Evolutionary conservation across 1,140 invertebrate species (phyloP).

Genomic region (Homalodisca vitripennis): DNA sequence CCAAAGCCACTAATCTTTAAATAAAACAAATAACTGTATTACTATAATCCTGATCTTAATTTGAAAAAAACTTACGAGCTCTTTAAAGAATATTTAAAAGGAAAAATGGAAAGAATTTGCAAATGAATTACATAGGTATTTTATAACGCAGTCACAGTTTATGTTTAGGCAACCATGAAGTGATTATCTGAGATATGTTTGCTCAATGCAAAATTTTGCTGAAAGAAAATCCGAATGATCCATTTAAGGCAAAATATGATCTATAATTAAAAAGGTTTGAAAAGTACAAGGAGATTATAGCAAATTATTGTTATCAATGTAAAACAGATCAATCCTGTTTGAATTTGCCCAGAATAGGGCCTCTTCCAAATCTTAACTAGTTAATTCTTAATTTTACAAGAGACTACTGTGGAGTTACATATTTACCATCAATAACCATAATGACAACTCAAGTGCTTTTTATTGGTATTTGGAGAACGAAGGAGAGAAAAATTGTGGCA

Average conservation of each 20-base stretch:
- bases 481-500: conserved; percentile 17
- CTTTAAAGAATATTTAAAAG: conserved; percentile 15
- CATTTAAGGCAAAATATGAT: conserved; percentile 23
- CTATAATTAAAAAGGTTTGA: conserved; percentile 21
- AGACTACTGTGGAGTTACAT: conserved; percentile 28
- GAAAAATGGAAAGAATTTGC: not conserved
- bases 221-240: conserved; percentile 24
- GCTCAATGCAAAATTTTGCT: conserved; percentile 8
- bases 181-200: conserved; percentile 27
- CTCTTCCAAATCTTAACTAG: conserved; percentile 18
- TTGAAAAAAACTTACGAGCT: conserved; percentile 19
- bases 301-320: not conserved
- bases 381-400: conserved; percentile 32
- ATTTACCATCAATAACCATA: conserved; percentile 20
- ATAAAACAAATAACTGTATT: conserved; percentile 4
- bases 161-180: conserved; percentile 23
- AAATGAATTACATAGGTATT: conserved; percentile 25
- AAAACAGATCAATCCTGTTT: conserved; percentile 27
- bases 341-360: conserved; percentile 34
- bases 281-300: conserved; percentile 26
- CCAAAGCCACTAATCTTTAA: conserved; percentile 17
- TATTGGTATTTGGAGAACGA: conserved; percentile 16
- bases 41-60: not conserved
- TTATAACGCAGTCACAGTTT: not conserved
- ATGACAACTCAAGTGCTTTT: conserved; percentile 10